phyloP scores from a whole-genome alignment of 30 jellyfish, hydroid and myxozoan genomes.

The Hydractinia echinata region DNA sequence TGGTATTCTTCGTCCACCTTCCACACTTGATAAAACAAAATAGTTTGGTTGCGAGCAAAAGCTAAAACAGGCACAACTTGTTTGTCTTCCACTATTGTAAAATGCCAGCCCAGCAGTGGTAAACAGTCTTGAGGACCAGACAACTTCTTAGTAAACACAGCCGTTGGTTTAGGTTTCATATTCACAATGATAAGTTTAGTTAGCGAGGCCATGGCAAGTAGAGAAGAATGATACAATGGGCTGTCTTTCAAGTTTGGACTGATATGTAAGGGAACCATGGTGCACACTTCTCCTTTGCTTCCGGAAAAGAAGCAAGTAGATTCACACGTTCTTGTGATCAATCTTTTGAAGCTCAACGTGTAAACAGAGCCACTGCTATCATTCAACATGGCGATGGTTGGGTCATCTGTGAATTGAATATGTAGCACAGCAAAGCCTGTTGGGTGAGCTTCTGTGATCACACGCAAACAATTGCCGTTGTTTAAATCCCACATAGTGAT shows the following conservation, averaged over 20 bases:
- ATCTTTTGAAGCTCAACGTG: slow-evolving; percentile 76
- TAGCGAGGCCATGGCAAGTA: slow-evolving; percentile 96
- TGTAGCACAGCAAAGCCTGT: slow-evolving; percentile 94
- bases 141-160: slow-evolving; percentile 68
- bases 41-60: slow-evolving; percentile 80
- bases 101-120: slow-evolving; percentile 91
- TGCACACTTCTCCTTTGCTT: slow-evolving; percentile 98
- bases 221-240: slow-evolving; percentile 68
- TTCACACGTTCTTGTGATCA: slow-evolving; percentile 90
- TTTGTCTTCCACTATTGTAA: slow-evolving; percentile 68
- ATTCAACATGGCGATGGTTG: slow-evolving; percentile 87
- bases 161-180: slow-evolving; percentile 88
- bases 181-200: slow-evolving; percentile 82
- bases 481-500: slow-evolving; percentile 97
- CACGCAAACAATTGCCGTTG: slow-evolving; percentile 88
- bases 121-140: slow-evolving; percentile 71
- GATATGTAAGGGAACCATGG: slow-evolving; percentile 94
- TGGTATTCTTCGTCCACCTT: slow-evolving; percentile 50
- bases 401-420: slow-evolving; percentile 96
- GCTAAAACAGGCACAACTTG: slow-evolving; percentile 89
- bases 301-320: slow-evolving; percentile 96
- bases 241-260: slow-evolving; percentile 76
- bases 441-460: slow-evolving; percentile 97
- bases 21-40: slow-evolving; percentile 65
- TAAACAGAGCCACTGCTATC: slow-evolving; percentile 99